phyloP scores from a whole-genome alignment of 2,113 vertebrate genomes.

The Ophiodon elongatus region DNA sequence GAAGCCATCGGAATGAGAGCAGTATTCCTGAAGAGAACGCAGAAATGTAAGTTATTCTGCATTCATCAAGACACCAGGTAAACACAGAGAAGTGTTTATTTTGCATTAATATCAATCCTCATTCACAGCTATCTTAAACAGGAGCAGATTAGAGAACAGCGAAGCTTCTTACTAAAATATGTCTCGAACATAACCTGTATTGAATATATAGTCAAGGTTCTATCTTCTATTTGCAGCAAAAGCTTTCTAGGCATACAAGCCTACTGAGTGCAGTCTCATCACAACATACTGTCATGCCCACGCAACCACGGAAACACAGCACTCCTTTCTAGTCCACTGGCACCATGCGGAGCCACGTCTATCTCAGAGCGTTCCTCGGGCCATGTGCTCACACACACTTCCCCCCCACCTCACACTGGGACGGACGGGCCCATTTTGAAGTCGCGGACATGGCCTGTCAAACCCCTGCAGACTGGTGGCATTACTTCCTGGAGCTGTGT shows the following conservation, averaged over 20 bases:
- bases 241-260: neutral
- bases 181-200: neutral
- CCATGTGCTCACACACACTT: neutral
- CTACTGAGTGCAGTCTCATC: neutral
- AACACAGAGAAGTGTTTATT: neutral
- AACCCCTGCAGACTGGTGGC: neutral
- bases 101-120: neutral
- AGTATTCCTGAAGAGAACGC: neutral
- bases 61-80: neutral
- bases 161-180: neutral
- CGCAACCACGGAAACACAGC: neutral
- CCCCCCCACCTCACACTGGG: neutral
- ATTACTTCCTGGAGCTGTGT: neutral
- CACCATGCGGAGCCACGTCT: neutral
- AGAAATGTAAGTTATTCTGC: neutral
- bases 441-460: neutral
- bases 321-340: neutral
- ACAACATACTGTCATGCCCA: neutral
- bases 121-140: neutral
- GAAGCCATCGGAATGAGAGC: neutral
- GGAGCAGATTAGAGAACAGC: neutral
- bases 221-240: neutral
- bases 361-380: neutral
- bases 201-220: neutral
- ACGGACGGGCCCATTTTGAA: conserved; percentile 1